Percentiles rank a stretch among this genome's conserved stretches.
Evolutionary conservation across 64 coral and sea anemone species (phyloP).

Genomic region (Dendronephthya gigantea): DNA sequence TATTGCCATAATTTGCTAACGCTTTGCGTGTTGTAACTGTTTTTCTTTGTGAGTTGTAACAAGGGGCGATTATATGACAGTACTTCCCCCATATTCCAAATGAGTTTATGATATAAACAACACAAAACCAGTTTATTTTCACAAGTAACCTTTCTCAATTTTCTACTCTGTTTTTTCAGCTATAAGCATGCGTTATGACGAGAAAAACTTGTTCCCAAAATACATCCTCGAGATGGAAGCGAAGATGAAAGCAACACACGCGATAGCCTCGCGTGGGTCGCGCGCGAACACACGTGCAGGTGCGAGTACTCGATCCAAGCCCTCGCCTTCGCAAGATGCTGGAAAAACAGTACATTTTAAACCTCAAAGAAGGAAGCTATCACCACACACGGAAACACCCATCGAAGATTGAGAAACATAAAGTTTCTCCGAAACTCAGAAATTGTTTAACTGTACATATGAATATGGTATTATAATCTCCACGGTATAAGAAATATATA

Average conservation of each 20-base stretch:
- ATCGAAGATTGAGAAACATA: neutral
- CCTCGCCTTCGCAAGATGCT: neutral
- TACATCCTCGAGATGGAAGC: constrained; percentile 93
- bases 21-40: no score
- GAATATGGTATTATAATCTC: no score
- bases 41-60: no score
- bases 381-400: neutral
- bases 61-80: no score
- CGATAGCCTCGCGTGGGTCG: constrained; percentile 14
- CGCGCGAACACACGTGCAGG: neutral
- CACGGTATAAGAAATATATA: no score
- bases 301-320: neutral
- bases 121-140: neutral
- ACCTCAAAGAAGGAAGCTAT: neutral
- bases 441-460: no score
- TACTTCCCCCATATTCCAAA: no score
- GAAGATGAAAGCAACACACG: constrained; percentile 81
- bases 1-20: no score
- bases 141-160: neutral
- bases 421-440: neutral
- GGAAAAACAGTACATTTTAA: neutral
- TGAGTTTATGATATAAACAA: no score
- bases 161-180: constrained; percentile 23
- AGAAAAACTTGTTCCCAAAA: constrained; percentile 90
- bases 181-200: constrained; percentile 92